Evolutionary conservation across 1,140 invertebrate genomes (phyloP).

Genomic region (Sogatella furcifera): DNA sequence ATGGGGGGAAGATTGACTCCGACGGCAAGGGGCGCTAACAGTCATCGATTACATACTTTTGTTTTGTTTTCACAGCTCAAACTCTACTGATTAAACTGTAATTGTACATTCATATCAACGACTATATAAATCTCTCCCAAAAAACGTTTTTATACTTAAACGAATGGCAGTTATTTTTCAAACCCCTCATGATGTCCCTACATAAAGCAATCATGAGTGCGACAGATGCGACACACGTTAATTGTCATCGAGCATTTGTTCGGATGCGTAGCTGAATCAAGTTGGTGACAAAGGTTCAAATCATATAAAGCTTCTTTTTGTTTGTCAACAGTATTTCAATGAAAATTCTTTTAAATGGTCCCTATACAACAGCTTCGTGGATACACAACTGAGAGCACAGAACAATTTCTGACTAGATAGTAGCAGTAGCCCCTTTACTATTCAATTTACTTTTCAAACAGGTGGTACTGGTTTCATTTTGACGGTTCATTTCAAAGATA

Average conservation of each 20-base stretch:
- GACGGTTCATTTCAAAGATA: too few species aligned
- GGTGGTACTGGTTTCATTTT: too few species aligned
- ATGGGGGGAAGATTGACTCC: neutral
- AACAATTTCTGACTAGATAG: too few species aligned
- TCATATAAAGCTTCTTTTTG: constrained; percentile 1
- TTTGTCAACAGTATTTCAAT: neutral
- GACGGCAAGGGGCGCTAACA: neutral
- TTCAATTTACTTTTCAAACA: too few species aligned
- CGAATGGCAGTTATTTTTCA: constrained; percentile 14
- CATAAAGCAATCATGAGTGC: constrained; percentile 14
- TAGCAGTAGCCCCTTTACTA: too few species aligned
- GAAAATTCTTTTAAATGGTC: constrained; percentile 10
- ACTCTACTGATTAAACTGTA: neutral
- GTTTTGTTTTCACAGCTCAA: neutral
- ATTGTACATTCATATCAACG: neutral
- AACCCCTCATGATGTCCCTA: constrained; percentile 15
- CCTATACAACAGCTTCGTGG: constrained; percentile 7
- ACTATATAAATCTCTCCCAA: constrained; percentile 13
- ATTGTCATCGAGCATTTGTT: neutral
- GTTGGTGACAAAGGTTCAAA: neutral
- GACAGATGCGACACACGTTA: neutral
- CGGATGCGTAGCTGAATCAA: neutral
- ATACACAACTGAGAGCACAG: neutral
- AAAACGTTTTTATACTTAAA: constrained; percentile 12
- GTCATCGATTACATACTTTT: neutral